A percentile compares a stretch with the other conserved stretches of the same genome.
phyloP scores from a whole-genome alignment of 2,888 invertebrate genomes.

The Parasteatoda lunata region DNA sequence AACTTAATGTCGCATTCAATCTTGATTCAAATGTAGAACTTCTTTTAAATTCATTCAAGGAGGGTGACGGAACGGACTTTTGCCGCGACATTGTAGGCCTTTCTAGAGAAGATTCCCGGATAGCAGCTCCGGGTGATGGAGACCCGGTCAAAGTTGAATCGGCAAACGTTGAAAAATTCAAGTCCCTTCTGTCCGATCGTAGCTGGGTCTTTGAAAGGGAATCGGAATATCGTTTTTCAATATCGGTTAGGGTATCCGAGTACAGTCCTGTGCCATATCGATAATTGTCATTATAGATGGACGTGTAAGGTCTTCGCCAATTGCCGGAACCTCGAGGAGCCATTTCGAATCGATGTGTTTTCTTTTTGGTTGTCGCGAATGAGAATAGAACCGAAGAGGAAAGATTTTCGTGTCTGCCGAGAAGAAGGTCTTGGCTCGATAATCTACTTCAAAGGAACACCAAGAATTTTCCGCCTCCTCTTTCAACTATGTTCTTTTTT shows the following conservation, averaged over 20 bases:
- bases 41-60: background rate
- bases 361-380: background rate
- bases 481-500: slow-evolving; percentile 11
- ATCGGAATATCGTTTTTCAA: slow-evolving; percentile 70
- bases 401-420: slow-evolving; percentile 1
- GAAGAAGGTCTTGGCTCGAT: slow-evolving; percentile 17
- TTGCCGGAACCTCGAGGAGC: slow-evolving; percentile 64
- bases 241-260: slow-evolving; percentile 69
- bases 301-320: slow-evolving; percentile 70
- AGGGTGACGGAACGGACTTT: background rate
- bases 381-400: slow-evolving; percentile 5
- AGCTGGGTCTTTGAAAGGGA: slow-evolving; percentile 68
- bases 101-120: background rate
- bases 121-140: slow-evolving; percentile 21
- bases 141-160: slow-evolving; percentile 42
- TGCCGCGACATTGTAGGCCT: slow-evolving; percentile 7
- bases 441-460: slow-evolving; percentile 12
- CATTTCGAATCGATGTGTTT: slow-evolving; percentile 52
- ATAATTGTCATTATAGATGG: slow-evolving; percentile 71
- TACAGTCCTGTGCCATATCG: slow-evolving; percentile 70
- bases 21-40: slow-evolving; percentile 30
- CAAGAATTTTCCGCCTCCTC: slow-evolving; percentile 50
- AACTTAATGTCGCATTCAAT: slow-evolving; percentile 18
- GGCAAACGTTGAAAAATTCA: slow-evolving; percentile 63
- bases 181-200: slow-evolving; percentile 69